Evolutionary conservation across 2,888 invertebrate species (phyloP).

Genomic region (Hedychridium roseum): DNA sequence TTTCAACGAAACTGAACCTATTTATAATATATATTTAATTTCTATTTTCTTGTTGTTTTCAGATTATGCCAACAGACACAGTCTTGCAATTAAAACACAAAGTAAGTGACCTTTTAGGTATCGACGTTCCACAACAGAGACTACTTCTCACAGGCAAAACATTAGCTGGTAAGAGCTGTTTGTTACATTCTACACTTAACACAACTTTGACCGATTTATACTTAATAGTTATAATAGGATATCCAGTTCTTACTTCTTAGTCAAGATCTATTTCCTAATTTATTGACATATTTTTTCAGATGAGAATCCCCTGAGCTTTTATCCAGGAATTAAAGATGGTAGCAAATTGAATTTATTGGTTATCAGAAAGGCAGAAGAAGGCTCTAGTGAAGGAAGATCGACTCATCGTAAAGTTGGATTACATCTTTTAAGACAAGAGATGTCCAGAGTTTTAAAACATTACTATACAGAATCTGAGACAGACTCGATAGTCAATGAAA

Average conservation of each 20-base stretch:
- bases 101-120: slow-evolving; percentile 71
- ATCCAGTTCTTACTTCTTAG: not conserved
- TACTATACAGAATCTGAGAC: slow-evolving; percentile 74
- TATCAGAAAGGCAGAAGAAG: slow-evolving; percentile 65
- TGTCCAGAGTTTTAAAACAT: slow-evolving; percentile 70
- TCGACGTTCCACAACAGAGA: slow-evolving; percentile 76
- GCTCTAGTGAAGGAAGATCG: slow-evolving; percentile 41
- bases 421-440: slow-evolving; percentile 68
- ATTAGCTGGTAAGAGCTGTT: slow-evolving; percentile 63
- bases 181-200: not conserved
- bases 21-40: slow-evolving; percentile 1
- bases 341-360: slow-evolving; percentile 77
- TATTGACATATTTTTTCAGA: slow-evolving; percentile 62
- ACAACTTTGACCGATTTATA: not conserved
- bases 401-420: slow-evolving; percentile 37
- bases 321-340: slow-evolving; percentile 78
- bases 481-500: slow-evolving; percentile 68
- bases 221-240: not conserved
- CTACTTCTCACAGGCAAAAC: slow-evolving; percentile 76
- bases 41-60: slow-evolving; percentile 13
- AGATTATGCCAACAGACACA: slow-evolving; percentile 63
- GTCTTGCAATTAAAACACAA: slow-evolving; percentile 76
- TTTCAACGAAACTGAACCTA: too few relatives aligned
- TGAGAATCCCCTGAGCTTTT: slow-evolving; percentile 74
- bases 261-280: not conserved